A percentile compares a stretch with the other conserved stretches of the same genome.
These are phyloP conservation scores for Lycocerus yunnanus DNA, from an alignment of 2,888 invertebrate species.

Conservation along the genomic window DNA sequence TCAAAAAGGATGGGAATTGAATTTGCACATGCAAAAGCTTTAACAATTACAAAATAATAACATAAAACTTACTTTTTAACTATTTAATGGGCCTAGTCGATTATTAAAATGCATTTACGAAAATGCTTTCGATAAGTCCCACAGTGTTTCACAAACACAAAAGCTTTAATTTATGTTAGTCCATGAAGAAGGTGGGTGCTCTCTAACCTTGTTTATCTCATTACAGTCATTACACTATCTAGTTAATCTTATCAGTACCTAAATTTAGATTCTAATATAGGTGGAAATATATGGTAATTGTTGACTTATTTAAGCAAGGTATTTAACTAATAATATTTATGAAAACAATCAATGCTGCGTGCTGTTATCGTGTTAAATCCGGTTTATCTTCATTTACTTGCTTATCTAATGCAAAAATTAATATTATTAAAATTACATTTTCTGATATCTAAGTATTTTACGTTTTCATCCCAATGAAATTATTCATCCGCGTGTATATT, in stretches of 20 bases:
- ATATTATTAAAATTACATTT: background rate
- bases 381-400: background rate
- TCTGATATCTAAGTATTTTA: background rate
- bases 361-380: background rate
- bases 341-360: background rate
- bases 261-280: slow-evolving; percentile 41
- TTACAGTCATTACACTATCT: slow-evolving; percentile 41
- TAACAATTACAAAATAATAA: background rate
- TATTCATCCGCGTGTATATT: background rate
- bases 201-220: slow-evolving; percentile 44
- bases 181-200: slow-evolving; percentile 14
- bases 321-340: background rate
- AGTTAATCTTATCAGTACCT: slow-evolving; percentile 50
- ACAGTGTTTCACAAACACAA: background rate
- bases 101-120: background rate
- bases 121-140: background rate
- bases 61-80: background rate
- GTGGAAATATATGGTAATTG: slow-evolving; percentile 17
- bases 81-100: background rate
- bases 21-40: background rate
- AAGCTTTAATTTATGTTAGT: slow-evolving; percentile 10
- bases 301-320: slow-evolving; percentile 18
- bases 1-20: background rate
- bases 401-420: background rate
- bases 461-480: background rate